A percentile compares a stretch with the other conserved stretches of the same genome.
These are phyloP conservation scores for Megaleporinus macrocephalus DNA, from an alignment of 2,113 vertebrate genomes.

Conservation along the genomic window DNA sequence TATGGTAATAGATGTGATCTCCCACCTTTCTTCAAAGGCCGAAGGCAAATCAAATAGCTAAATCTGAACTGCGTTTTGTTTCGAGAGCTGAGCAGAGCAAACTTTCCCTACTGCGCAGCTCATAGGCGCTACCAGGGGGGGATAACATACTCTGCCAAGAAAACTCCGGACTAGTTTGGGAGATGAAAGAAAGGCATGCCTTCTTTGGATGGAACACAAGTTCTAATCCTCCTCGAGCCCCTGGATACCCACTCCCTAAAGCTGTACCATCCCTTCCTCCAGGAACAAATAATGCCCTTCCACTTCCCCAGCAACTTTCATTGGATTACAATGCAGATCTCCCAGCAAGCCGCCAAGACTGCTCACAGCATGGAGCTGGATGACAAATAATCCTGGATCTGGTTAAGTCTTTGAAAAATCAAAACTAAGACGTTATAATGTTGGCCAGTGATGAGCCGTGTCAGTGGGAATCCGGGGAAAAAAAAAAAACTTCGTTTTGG, in stretches of 20 bases:
- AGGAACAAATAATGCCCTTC: slow-evolving; percentile 78
- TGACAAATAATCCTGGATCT: slow-evolving; percentile 64
- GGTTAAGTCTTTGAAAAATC: slow-evolving; percentile 69
- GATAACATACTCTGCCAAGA: slow-evolving; percentile 72
- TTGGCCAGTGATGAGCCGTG: slow-evolving; percentile 42
- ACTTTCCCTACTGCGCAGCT: slow-evolving; percentile 62
- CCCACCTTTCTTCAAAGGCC: slow-evolving; percentile 65
- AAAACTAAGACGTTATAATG: slow-evolving; percentile 50
- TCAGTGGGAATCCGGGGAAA: slow-evolving; percentile 42
- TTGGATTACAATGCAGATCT: slow-evolving; percentile 79
- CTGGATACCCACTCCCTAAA: slow-evolving; percentile 75
- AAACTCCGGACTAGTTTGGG: slow-evolving; percentile 65
- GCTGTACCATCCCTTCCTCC: slow-evolving; percentile 72
- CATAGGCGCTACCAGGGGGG: slow-evolving; percentile 60
- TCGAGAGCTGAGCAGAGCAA: slow-evolving; percentile 61
- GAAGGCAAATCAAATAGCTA: slow-evolving; percentile 67
- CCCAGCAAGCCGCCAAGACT: slow-evolving; percentile 56
- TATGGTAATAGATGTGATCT: slow-evolving; percentile 76
- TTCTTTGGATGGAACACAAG: slow-evolving; percentile 71
- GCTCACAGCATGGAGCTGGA: slow-evolving; percentile 64
- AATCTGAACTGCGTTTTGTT: slow-evolving; percentile 68
- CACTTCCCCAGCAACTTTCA: slow-evolving; percentile 72
- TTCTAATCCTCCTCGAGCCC: slow-evolving; percentile 76
- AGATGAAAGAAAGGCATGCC: slow-evolving; percentile 78
- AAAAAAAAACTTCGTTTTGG: slow-evolving; percentile 53